Conservation (phyloP, 2,113 vertebrate species). For the Psittacara wagleri region DNA sequence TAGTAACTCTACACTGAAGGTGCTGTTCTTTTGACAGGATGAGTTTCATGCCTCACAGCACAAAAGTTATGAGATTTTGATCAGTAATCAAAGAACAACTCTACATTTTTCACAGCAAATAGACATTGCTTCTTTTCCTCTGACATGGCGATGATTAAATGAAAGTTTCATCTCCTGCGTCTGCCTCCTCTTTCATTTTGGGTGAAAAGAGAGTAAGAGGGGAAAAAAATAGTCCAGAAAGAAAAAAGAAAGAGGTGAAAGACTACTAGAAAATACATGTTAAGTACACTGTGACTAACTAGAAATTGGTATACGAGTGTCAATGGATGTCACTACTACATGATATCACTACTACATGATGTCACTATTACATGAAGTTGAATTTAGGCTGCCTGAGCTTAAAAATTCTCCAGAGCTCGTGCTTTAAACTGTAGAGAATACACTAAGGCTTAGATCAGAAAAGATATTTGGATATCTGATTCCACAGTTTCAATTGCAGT, state of each 20-base stretch:
- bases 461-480: background rate
- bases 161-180: background rate
- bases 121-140: background rate
- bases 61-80: constrained; percentile 60
- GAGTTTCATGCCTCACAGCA: constrained; percentile 63
- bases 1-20: constrained; percentile 46
- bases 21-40: constrained; percentile 50
- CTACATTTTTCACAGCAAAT: constrained; percentile 20
- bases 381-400: background rate
- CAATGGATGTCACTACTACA: background rate
- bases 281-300: background rate
- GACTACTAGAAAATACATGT: background rate
- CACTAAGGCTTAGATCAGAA: background rate
- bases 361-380: background rate
- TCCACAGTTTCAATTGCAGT: background rate
- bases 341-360: no score
- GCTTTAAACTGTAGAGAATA: background rate
- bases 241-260: background rate
- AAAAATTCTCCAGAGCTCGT: background rate
- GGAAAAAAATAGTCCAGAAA: no score
- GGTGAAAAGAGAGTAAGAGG: background rate
- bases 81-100: constrained; percentile 60
- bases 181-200: background rate
- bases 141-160: background rate
- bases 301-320: background rate